Base-by-base conservation (phyloP, 2,888 invertebrate genomes). In the Tetragonisca angustula region DNA sequence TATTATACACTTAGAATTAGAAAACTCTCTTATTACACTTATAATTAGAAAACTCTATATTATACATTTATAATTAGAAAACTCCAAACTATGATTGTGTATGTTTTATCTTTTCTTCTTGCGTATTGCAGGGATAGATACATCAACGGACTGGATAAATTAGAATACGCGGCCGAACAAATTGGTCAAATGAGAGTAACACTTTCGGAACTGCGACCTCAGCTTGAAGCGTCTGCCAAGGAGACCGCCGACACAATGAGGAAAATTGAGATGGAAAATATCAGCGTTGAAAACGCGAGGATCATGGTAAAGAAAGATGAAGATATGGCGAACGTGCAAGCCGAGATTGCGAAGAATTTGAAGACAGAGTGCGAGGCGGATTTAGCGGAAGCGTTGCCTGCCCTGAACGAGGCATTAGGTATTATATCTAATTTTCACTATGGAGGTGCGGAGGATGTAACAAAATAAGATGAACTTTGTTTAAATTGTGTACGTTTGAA, bases 281-380 rank as follows among this genome's bases (percentile, higher is more conserved):
- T 93, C 0, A 95, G 95, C 89, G 96, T 96, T 0, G 96, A 96
- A 89, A 95, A 93, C 76, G 95, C 95, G 5, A 95, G 95, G 4
- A 92, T 94, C 54, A 84, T 95, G 32, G 96, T 96, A 0, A 95
- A 95, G 86, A 95, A 95, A 56, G 96, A 96, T 88, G 96, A 96
- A 91, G 95, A 95, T 80, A 94, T 95, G 32, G 96, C 96, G 1
- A 96, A 96, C 89, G 95, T 95, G 84, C 96, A 96, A 90, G 96
- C 96, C 1, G 95, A 95, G 19, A 94, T 95, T 17, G 96, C 96
- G 1, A 95, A 95, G 87, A 94, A 95, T n/a, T 93, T 96, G 79
- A 96, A 96, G 88, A 94, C 93, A 0, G 97, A 97, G 88, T 97
- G 97, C 92, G 96, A 97, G 92, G 95, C 96, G 68, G 97, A 97